phyloP scores from a whole-genome alignment of 2,888 invertebrate species.

The Erebia palarica region DNA sequence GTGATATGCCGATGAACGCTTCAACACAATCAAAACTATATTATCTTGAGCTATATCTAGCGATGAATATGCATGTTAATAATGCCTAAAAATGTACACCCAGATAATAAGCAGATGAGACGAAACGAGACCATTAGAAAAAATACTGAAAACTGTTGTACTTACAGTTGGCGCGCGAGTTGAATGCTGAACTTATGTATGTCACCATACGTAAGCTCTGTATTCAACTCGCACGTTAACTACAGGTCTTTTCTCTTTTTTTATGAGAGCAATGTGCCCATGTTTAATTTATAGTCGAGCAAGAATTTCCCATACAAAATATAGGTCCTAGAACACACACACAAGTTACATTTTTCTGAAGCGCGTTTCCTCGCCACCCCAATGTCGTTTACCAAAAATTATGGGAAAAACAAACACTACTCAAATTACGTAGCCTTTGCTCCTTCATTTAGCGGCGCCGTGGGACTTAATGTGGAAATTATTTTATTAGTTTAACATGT shows the following conservation, averaged over 20 bases:
- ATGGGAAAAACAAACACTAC: constrained; percentile 78
- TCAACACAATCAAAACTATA: no score
- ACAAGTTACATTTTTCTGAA: constrained; percentile 21
- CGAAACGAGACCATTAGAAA: no score
- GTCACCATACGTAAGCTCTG: no score
- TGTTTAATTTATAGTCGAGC: neutral
- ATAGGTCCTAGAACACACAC: no score
- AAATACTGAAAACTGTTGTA: no score
- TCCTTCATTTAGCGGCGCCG: constrained; percentile 55
- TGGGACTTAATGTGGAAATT: constrained; percentile 53
- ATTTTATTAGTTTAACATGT: constrained; percentile 44
- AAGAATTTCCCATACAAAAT: neutral
- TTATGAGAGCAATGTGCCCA: no score
- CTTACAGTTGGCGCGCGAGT: no score
- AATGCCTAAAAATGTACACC: no score
- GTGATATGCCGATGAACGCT: neutral
- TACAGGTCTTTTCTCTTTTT: no score
- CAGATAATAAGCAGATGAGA: no score
- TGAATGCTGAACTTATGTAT: no score
- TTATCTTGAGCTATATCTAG: neutral
- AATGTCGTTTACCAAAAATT: constrained; percentile 66
- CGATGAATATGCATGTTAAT: neutral
- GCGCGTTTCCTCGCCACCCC: constrained; percentile 46
- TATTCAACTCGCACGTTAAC: no score
- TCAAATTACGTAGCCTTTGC: constrained; percentile 69